A percentile compares a stretch with the other conserved stretches of the same genome.
These are phyloP conservation scores for Eupelmus urozonus DNA, from an alignment of 2,888 invertebrate species.

Conservation along the genomic window DNA sequence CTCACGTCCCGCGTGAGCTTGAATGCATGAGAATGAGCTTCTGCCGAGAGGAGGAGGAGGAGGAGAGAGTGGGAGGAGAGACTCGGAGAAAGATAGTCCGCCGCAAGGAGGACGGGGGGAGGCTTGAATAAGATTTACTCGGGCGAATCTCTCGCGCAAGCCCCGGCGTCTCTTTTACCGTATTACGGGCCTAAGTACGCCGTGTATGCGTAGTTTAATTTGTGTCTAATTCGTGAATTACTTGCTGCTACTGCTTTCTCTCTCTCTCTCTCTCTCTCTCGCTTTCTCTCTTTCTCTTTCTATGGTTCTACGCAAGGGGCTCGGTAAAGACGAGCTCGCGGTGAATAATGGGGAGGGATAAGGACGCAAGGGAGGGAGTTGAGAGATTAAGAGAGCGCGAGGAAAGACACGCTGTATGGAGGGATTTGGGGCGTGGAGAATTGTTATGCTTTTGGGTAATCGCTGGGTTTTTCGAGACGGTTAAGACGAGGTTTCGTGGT, in stretches of 20 bases:
- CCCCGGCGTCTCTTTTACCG: slow-evolving; percentile 16
- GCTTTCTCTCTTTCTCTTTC: too few relatives aligned
- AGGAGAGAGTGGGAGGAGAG: not conserved
- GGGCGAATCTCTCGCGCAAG: not conserved
- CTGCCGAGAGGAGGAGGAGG: not conserved
- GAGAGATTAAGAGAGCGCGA: too few relatives aligned
- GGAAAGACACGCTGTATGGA: too few relatives aligned
- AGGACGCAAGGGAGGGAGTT: too few relatives aligned
- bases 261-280: too few relatives aligned
- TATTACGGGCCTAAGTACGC: slow-evolving; percentile 1
- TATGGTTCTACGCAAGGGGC: too few relatives aligned
- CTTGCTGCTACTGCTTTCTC: not conserved
- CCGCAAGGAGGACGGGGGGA: not conserved
- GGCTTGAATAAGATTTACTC: slow-evolving; percentile 30
- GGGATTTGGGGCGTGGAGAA: too few relatives aligned
- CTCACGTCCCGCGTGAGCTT: slow-evolving; percentile 14
- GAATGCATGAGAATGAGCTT: slow-evolving; percentile 47
- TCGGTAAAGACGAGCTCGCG: too few relatives aligned
- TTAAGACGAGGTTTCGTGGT: too few relatives aligned
- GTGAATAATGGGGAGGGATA: too few relatives aligned
- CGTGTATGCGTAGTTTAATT: slow-evolving; percentile 17
- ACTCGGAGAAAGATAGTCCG: not conserved
- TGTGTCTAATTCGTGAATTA: slow-evolving; percentile 7
- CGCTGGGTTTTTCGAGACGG: too few relatives aligned
- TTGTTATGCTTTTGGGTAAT: too few relatives aligned